Evolutionary conservation across 2,113 vertebrate genomes (phyloP).

Genomic region (Ariopsis seemanni): DNA sequence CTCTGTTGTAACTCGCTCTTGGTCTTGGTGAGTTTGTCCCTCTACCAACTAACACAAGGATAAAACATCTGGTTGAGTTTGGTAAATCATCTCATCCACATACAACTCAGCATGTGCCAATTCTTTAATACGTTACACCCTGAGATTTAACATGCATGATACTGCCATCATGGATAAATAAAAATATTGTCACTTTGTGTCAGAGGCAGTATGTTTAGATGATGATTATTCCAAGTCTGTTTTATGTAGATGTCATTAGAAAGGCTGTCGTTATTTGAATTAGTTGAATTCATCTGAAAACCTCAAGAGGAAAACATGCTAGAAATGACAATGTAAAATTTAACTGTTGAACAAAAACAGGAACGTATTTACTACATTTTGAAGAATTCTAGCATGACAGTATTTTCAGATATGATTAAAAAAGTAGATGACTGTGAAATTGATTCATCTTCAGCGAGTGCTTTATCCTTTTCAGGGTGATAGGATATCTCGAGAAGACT

Average conservation of each 20-base stretch:
- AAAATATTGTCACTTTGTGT: not conserved
- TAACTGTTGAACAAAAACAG: not conserved
- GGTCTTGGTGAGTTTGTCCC: constrained; percentile 58
- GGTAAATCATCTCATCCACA: not conserved
- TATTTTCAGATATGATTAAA: not conserved
- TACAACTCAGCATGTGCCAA: not conserved
- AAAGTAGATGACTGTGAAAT: not conserved
- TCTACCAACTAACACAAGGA: constrained; percentile 16
- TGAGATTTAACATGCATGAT: not conserved
- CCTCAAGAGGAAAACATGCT: not conserved
- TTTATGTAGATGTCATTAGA: not conserved
- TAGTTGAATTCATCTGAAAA: not conserved
- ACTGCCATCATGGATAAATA: not conserved
- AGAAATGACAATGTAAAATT: not conserved
- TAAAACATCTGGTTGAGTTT: not conserved
- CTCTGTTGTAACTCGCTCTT: constrained; percentile 45
- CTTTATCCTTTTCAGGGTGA: not conserved
- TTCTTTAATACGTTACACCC: not conserved
- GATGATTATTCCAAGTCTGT: not conserved
- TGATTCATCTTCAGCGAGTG: not conserved
- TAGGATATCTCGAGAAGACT: not conserved
- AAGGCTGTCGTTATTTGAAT: not conserved
- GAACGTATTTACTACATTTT: not conserved
- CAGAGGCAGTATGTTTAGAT: not conserved
- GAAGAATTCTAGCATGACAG: not conserved